These are phyloP conservation scores for Patella caerulea DNA, from an alignment of 2,888 invertebrate species.

Conservation along the genomic window DNA sequence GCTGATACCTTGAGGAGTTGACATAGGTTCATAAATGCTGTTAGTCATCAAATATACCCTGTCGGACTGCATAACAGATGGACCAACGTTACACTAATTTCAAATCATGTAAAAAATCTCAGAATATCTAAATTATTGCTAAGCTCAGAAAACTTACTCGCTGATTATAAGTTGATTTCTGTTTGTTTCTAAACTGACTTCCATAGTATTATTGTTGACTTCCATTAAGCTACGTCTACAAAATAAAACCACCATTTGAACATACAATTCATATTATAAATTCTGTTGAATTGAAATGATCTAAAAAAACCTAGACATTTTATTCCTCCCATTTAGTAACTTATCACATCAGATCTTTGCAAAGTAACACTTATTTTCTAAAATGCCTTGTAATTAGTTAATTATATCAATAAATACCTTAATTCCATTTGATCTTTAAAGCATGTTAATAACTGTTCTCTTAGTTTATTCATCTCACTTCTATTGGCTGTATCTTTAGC, in stretches of 20 bases:
- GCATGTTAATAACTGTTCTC: constrained; percentile 88
- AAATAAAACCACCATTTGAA: constrained; percentile 3
- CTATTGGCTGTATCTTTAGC: constrained; percentile 79
- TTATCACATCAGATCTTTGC: neutral
- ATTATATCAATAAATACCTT: constrained; percentile 69
- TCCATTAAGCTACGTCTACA: constrained; percentile 86
- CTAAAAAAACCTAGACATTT: too few species aligned
- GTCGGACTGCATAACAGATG: neutral
- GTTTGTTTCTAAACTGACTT: constrained; percentile 89
- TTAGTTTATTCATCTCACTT: constrained; percentile 74
- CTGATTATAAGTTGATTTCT: constrained; percentile 89
- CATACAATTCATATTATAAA: neutral
- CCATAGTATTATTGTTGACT: constrained; percentile 89
- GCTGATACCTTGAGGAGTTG: too few species aligned
- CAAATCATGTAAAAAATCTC: neutral
- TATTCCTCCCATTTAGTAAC: too few species aligned
- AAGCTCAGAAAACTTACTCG: constrained; percentile 75
- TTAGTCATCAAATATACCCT: too few species aligned
- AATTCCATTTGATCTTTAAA: constrained; percentile 95
- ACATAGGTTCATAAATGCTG: too few species aligned
- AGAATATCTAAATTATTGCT: neutral
- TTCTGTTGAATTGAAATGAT: neutral
- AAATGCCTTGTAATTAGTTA: neutral
- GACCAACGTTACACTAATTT: neutral
- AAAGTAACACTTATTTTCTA: neutral